phyloP scores from a whole-genome alignment of 2,113 vertebrate species.

The Tursiops truncatus region DNA sequence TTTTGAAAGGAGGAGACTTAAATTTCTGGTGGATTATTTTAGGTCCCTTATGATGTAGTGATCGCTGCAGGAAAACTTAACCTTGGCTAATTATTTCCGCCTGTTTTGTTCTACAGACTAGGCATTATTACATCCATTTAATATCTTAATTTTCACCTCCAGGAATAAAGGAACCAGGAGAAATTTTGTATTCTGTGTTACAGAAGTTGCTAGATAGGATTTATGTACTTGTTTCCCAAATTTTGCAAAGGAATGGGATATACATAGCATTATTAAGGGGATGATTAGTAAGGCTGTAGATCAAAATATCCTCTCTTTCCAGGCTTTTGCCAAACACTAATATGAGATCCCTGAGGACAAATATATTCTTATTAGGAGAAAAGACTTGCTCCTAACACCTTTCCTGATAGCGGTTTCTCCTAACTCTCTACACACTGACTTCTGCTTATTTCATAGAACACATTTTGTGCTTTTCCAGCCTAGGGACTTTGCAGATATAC shows the following conservation, averaged over 20 bases:
- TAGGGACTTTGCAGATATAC: neutral
- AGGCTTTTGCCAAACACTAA: neutral
- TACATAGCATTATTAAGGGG: neutral
- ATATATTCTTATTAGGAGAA: neutral
- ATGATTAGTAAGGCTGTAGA: neutral
- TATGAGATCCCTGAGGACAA: neutral
- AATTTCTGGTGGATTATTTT: neutral
- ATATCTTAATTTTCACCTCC: neutral
- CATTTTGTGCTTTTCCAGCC: neutral
- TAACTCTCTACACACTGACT: neutral
- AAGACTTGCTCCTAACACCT: neutral
- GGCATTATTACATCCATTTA: neutral
- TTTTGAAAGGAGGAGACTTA: slow-evolving; percentile 11
- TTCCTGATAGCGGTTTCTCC: neutral
- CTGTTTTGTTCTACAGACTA: neutral
- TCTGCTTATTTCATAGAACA: neutral
- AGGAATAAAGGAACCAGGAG: neutral
- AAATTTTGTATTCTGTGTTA: neutral
- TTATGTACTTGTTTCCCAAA: neutral
- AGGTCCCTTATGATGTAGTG: neutral
- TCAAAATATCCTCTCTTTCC: neutral
- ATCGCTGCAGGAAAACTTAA: neutral
- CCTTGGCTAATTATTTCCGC: neutral
- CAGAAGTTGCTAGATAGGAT: neutral
- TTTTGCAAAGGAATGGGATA: neutral